phyloP scores from a whole-genome alignment of 2,888 invertebrate genomes.

The Anorthoa munda region DNA sequence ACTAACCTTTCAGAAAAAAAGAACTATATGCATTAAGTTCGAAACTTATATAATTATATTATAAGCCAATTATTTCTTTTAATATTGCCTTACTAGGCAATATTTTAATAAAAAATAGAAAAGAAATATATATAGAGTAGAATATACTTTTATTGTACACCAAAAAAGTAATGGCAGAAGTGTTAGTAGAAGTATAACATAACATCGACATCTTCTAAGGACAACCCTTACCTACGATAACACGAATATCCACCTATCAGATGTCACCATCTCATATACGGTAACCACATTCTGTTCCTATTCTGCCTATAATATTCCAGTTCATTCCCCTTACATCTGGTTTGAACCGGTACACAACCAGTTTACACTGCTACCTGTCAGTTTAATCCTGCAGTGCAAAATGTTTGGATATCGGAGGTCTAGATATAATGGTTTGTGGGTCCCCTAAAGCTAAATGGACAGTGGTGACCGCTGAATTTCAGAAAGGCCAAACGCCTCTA shows the following conservation, averaged over 20 bases:
- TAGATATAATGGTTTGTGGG: constrained; percentile 63
- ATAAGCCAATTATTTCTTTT: no score
- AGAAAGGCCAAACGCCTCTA: constrained; percentile 77
- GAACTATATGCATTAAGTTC: no score
- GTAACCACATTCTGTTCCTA: constrained; percentile 87
- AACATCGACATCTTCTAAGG: constrained; percentile 55
- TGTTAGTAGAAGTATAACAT: neutral
- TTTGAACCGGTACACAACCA: constrained; percentile 75
- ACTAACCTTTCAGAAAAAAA: no score
- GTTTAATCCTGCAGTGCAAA: constrained; percentile 56
- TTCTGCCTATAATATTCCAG: constrained; percentile 83
- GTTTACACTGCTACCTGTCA: constrained; percentile 68
- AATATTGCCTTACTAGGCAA: no score
- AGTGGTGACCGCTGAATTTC: constrained; percentile 79
- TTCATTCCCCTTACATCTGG: constrained; percentile 83
- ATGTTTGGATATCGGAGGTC: constrained; percentile 65
- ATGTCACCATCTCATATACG: constrained; percentile 84
- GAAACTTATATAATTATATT: no score
- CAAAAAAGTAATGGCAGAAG: no score
- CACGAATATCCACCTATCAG: constrained; percentile 76
- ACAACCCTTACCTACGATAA: constrained; percentile 49
- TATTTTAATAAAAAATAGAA: no score
- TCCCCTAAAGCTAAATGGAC: constrained; percentile 79
- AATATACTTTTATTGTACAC: no score
- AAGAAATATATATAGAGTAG: no score